Percentiles rank a stretch among this genome's conserved stretches.
Conservation (phyloP, 2,113 vertebrate genomes). For the Cyphomyrus discorhynchus region DNA sequence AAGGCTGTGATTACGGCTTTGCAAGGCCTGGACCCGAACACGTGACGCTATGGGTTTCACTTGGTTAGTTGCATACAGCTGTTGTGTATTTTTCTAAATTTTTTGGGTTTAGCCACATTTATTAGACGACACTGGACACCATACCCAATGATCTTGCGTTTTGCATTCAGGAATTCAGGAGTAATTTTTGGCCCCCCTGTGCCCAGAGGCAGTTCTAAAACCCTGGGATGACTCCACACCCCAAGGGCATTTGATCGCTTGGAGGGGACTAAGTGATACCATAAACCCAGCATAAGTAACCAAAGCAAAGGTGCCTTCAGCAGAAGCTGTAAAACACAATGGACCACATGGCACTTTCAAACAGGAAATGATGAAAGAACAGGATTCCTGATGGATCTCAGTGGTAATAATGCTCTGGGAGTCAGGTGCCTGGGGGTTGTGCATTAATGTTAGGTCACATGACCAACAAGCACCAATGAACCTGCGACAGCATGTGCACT, state of each 20-base stretch:
- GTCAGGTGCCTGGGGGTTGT: neutral
- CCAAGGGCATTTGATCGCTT: neutral
- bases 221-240: neutral
- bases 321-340: neutral
- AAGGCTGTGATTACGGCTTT: neutral
- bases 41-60: neutral
- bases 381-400: neutral
- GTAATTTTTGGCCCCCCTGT: neutral
- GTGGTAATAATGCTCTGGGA: neutral
- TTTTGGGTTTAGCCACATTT: neutral
- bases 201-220: neutral
- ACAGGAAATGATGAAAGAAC: neutral
- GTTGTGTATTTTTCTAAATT: neutral
- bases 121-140: neutral
- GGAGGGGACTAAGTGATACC: neutral
- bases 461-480: neutral
- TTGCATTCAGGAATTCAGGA: neutral
- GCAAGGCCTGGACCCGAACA: neutral
- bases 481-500: slow-evolving; percentile 38
- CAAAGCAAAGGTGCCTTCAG: neutral
- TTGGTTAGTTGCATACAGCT: neutral
- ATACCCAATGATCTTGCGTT: neutral
- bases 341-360: neutral
- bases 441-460: neutral
- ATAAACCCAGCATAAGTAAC: neutral